Evolutionary conservation across 1,140 invertebrate species (phyloP), one percentile per base, ranked within the genome.

Genomic region (Formica exsecta): DNA sequence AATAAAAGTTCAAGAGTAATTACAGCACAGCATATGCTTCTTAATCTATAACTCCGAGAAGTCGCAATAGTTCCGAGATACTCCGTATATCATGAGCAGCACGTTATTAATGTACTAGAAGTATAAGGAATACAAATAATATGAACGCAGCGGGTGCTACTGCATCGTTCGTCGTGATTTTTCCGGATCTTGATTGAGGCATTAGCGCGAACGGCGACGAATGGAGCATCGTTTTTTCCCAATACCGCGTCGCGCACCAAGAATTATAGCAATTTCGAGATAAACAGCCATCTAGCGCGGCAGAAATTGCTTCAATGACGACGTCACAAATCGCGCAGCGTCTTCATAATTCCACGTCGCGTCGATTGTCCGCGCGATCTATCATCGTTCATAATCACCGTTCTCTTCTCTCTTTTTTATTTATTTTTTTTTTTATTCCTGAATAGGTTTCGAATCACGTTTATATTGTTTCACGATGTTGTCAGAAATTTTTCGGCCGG

Each of bases 241-340:
- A n/a, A 83, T 83, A 83, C 38, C 41, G 38, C 79, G 57, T 62
- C 79, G 38, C 79, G 38, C 68, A 73, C 25, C 66, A 73, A 57
- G 68, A 83, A 83, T 83, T 83, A 83, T 83, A 83, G 79, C 79
- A 83, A 83, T 83, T 73, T 44, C 68, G 79, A 44, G 79, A 83
- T 83, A 83, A 83, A 83, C 79, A 83, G 68, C 38, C 51, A 41
- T 13, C 54, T 48, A 29, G 25, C 22, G 65, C 51, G 36, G 38
- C 29, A 62, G 68, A 74, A 83, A 83, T 83, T 83, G 68, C 79
- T 38, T 62, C 68, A 25, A 73, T 38, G 77, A 81, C 77, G 51
- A 81, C 79, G 68, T 62, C 68, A 57, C 79, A 74, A 73, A 83
- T 83, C 79, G 68, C 79, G 38, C 3, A 19, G 54, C 38, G 38